A percentile compares a stretch with the other conserved stretches of the same genome.
phyloP scores from a whole-genome alignment of 2,888 invertebrate genomes.

The Enchytraeus crypticus region DNA sequence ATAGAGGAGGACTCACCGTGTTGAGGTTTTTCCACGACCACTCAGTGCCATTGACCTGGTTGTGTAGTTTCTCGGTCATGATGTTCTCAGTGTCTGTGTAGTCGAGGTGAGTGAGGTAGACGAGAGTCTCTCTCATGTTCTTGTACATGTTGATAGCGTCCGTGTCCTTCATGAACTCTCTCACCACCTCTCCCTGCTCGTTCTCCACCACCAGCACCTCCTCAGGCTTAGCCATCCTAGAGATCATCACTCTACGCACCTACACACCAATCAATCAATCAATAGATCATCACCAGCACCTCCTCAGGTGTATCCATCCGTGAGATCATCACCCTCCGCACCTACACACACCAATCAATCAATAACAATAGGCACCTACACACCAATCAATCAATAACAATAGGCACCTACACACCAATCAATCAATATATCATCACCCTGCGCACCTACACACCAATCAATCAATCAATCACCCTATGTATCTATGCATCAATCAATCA shows the following conservation, averaged over 20 bases:
- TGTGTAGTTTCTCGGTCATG: slow-evolving; percentile 95
- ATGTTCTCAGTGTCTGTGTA: slow-evolving; percentile 93
- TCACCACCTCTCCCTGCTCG: slow-evolving; percentile 96
- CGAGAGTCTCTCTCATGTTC: slow-evolving; percentile 84
- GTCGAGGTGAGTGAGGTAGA: slow-evolving; percentile 96
- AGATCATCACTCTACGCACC: slow-evolving; percentile 94
- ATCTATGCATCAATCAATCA: too few relatives aligned
- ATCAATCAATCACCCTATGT: too few relatives aligned
- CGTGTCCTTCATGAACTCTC: slow-evolving; percentile 99
- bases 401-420: too few relatives aligned
- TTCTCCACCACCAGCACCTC: slow-evolving; percentile 99
- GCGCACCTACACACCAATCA: too few relatives aligned
- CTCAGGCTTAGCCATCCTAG: slow-evolving; percentile 98
- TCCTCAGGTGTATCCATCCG: slow-evolving; percentile 64
- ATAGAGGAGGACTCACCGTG: slow-evolving; percentile 60
- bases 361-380: too few relatives aligned
- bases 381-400: too few relatives aligned
- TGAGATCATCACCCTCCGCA: slow-evolving; percentile 94
- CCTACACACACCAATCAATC: too few relatives aligned
- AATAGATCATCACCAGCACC: neutral
- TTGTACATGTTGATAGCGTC: slow-evolving; percentile 98
- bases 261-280: slow-evolving; percentile 25
- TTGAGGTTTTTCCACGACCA: slow-evolving; percentile 99
- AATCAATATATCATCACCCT: too few relatives aligned
- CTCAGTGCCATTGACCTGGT: slow-evolving; percentile 94